These are phyloP conservation scores for Urophycis tenuis DNA, from an alignment of 2,797 vertebrate species.

Conservation along the genomic window DNA sequence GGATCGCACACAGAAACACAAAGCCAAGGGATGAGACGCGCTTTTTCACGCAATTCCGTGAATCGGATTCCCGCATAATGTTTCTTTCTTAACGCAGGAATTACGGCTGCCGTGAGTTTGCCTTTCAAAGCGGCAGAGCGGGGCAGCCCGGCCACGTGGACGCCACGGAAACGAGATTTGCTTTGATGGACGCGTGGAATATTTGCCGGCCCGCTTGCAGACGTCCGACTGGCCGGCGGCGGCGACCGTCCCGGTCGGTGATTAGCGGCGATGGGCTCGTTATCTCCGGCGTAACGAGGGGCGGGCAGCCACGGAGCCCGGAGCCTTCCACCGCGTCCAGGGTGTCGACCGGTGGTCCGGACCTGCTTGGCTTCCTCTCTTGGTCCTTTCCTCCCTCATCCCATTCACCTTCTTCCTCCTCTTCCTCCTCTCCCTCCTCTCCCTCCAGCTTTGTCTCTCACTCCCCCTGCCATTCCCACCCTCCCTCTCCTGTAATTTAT, in stretches of 20 bases:
- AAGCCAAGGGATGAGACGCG: slow-evolving; percentile 70
- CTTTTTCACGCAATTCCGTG: slow-evolving; percentile 64
- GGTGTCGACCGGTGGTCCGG: slow-evolving; percentile 54
- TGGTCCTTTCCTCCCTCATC: slow-evolving; percentile 56
- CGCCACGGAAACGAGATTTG: slow-evolving; percentile 46
- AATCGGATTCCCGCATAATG: slow-evolving; percentile 64
- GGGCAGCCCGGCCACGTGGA: slow-evolving; percentile 38
- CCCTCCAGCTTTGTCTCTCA: slow-evolving; percentile 31
- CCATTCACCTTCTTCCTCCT: slow-evolving; percentile 49
- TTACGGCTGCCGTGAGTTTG: slow-evolving; percentile 47
- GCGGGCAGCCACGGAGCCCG: slow-evolving; percentile 51
- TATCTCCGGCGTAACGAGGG: slow-evolving; percentile 38
- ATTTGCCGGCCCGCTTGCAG: slow-evolving; percentile 48
- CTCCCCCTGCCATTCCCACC: slow-evolving; percentile 42
- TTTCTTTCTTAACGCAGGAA: slow-evolving; percentile 61
- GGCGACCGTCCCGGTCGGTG: slow-evolving; percentile 63
- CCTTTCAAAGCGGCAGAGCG: slow-evolving; percentile 43
- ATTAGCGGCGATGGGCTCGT: slow-evolving; percentile 26
- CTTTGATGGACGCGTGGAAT: slow-evolving; percentile 56
- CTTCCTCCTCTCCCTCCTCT: slow-evolving; percentile 37
- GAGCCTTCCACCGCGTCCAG: slow-evolving; percentile 49
- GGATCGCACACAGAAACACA: slow-evolving; percentile 77
- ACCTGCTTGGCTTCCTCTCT: slow-evolving; percentile 63
- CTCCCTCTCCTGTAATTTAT: slow-evolving; percentile 64
- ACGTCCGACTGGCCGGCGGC: slow-evolving; percentile 43